phyloP scores from a whole-genome alignment of 2,797 vertebrate species.

The Chiroxiphia lanceolata region DNA sequence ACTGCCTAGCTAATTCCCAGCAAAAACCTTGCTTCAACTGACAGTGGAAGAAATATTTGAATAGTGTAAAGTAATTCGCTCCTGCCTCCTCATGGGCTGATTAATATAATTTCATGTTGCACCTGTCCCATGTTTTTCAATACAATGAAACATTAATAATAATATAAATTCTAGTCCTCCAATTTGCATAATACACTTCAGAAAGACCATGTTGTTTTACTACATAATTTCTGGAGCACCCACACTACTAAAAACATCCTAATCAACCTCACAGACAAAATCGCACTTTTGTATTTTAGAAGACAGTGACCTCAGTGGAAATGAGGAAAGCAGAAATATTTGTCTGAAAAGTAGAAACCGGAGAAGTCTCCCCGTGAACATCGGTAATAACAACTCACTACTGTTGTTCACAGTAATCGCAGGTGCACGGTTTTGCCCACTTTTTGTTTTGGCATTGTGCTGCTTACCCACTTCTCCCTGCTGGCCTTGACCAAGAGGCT shows the following conservation, averaged over 20 bases:
- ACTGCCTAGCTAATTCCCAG: not conserved
- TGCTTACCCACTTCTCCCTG: not conserved
- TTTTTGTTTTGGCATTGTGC: fast-evolving
- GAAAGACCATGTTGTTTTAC: not conserved
- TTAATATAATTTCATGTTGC: slow-evolving; percentile 1
- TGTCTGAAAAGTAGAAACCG: not conserved
- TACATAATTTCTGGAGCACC: not conserved
- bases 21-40: not conserved
- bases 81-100: not conserved
- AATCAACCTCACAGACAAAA: not conserved
- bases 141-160: not conserved
- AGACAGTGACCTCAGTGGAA: not conserved
- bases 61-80: not conserved
- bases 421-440: fast-evolving
- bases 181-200: slow-evolving; percentile 3
- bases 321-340: not conserved
- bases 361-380: not conserved
- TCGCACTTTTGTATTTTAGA: fast-evolving
- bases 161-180: not conserved
- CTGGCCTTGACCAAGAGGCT: fast-evolving
- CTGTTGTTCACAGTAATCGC: not conserved
- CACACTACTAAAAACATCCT: not conserved
- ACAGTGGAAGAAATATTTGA: not conserved
- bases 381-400: fast-evolving
- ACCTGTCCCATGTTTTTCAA: not conserved